Conservation (phyloP, 2,888 invertebrate species). For the Caenorhabditis japonica region DNA sequence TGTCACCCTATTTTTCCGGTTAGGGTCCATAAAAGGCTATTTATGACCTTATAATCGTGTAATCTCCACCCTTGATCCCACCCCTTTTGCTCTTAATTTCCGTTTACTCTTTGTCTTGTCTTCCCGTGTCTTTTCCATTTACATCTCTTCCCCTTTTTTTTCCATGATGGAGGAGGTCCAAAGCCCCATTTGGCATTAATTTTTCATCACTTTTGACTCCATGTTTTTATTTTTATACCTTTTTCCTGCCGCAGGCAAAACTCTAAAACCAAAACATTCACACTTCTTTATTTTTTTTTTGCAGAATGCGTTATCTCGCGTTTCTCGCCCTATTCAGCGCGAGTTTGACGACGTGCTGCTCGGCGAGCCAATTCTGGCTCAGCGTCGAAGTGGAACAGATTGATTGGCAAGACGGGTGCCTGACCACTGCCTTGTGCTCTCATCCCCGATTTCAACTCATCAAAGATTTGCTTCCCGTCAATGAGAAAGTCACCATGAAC, state of each 20-base stretch:
- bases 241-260: slow-evolving; percentile 5
- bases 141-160: neutral
- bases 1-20: too few relatives aligned
- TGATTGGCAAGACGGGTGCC: slow-evolving; percentile 71
- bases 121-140: neutral
- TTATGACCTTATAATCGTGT: neutral
- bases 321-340: slow-evolving; percentile 14
- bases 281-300: neutral
- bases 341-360: neutral
- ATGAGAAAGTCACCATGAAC: slow-evolving; percentile 59
- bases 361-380: slow-evolving; percentile 67
- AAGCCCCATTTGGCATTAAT: slow-evolving; percentile 20
- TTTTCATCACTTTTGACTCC: slow-evolving; percentile 36
- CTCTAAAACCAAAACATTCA: slow-evolving; percentile 19
- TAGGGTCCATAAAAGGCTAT: slow-evolving; percentile 3
- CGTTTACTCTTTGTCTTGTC: neutral
- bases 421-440: slow-evolving; percentile 70
- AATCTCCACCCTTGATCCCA: neutral
- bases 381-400: slow-evolving; percentile 68
- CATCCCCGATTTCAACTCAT: slow-evolving; percentile 68
- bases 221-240: slow-evolving; percentile 4
- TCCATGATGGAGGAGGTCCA: too few relatives aligned
- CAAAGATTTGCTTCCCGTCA: slow-evolving; percentile 60
- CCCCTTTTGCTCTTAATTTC: neutral
- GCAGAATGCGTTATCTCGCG: slow-evolving; percentile 18